Evolutionary conservation across 2,797 vertebrate genomes (phyloP), one percentile per base, ranked within the genome.

Genomic region (Crypturellus tataupa): DNA sequence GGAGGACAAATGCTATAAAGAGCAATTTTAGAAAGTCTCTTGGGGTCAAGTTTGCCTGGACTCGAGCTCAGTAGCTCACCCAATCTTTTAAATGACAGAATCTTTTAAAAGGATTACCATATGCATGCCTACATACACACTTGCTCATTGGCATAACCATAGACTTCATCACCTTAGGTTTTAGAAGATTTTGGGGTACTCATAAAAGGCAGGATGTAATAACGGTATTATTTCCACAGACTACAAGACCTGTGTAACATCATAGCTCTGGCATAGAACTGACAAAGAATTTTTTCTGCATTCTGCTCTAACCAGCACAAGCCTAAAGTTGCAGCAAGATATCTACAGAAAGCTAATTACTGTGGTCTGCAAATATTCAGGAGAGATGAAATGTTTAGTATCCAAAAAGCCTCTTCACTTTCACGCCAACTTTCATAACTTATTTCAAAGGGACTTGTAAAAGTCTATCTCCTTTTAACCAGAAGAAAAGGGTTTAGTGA

Each of bases 391-490:
- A 44, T 42, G 15, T 65, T 67, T 64, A 87, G 11, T 24, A 83
- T 47, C 67, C 80, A 55, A 84, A 88, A 85, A 89, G 37, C 3
- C 7, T 3, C 9, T 29, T 80, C 12, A 71, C 37, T 86, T 65
- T 73, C 42, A 63, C 9, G 3, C 82, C 86, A 89, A 85, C 46
- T 42, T 73, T 62, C 17, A 80, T 21, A 84, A 39, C 17, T 81
- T 5, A 83, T 77, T 91, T 96, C 63, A 87, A 80, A 92, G 27
- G 21, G 18, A 58, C 39, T 62, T 93, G 24, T 12, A 78, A 72
- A 89, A 93, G n/a, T 55, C 8, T 73, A 46, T 35, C 29, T 3
- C 39, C 31, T 87, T 46, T 11, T 12, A 78, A 60, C 16, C 15
- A 29, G 37, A 59, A 78, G 5, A 19, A 56, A 44, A 42, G 21